A percentile compares a stretch with the other conserved stretches of the same genome.
Evolutionary conservation across 2,113 vertebrate species (phyloP).

Genomic region (Puffinus mauretanicus): DNA sequence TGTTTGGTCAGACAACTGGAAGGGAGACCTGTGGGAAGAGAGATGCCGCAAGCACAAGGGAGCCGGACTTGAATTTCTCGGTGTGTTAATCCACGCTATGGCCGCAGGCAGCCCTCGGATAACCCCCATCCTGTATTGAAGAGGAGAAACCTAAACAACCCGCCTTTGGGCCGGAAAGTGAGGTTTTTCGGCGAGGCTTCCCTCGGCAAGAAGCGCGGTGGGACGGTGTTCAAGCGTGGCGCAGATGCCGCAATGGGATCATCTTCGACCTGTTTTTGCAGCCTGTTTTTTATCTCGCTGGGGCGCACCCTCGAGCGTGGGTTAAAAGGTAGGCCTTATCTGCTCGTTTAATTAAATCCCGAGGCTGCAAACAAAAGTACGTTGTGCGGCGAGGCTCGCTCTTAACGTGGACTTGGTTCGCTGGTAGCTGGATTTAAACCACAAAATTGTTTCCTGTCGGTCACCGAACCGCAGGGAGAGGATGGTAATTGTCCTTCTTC

Average conservation of each 20-base stretch:
- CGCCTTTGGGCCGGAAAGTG: not conserved
- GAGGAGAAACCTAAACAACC: not conserved
- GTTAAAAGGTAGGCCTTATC: constrained; percentile 47
- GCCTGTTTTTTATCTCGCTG: not conserved
- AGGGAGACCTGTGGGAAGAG: not conserved
- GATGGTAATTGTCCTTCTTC: not conserved
- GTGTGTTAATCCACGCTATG: rapidly evolving
- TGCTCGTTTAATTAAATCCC: constrained; percentile 38
- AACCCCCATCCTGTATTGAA: not conserved
- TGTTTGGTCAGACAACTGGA: not conserved
- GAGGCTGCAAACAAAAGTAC: constrained; percentile 26
- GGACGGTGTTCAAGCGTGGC: rapidly evolving
- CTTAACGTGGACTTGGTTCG: not conserved
- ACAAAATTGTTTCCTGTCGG: constrained; percentile 23
- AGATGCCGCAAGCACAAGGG: not conserved
- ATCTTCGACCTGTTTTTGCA: constrained; percentile 29
- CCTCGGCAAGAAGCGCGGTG: not conserved
- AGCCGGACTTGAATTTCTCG: not conserved
- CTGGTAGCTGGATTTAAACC: constrained; percentile 29
- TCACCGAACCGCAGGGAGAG: not conserved
- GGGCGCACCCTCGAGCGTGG: not conserved
- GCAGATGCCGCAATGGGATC: not conserved
- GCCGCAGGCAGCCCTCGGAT: not conserved
- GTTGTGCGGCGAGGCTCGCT: not conserved
- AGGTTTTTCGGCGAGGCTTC: rapidly evolving